Evolutionary conservation across 2,113 vertebrate genomes (phyloP).

Genomic region (Amphiprion percula): DNA sequence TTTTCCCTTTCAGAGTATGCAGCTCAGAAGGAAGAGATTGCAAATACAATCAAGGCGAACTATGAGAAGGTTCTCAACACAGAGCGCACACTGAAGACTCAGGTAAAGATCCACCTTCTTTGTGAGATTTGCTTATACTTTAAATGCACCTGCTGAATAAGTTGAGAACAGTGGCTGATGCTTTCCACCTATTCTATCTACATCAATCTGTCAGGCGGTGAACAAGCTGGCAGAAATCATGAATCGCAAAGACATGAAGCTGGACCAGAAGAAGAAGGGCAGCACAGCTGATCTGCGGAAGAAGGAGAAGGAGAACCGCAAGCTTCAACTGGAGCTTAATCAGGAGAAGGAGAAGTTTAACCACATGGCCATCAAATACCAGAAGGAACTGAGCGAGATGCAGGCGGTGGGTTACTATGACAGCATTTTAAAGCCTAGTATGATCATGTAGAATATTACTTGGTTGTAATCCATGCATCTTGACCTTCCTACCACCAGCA

Average conservation of each 20-base stretch:
- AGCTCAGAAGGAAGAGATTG: conserved; percentile 89
- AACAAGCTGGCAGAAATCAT: conserved; percentile 99
- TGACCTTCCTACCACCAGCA: conserved; percentile 83
- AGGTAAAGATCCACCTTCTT: conserved; percentile 82
- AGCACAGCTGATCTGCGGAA: conserved; percentile 96
- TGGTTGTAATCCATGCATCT: not conserved
- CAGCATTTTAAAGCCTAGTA: not conserved
- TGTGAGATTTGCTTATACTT: not conserved
- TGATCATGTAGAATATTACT: not conserved
- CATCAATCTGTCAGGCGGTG: conserved; percentile 87
- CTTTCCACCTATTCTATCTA: not conserved
- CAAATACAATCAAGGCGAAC: conserved; percentile 86
- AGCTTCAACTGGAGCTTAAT: conserved; percentile 96
- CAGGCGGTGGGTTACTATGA: conserved; percentile 88
- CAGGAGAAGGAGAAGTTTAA: conserved; percentile 99
- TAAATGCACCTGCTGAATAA: not conserved
- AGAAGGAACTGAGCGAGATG: conserved; percentile 96
- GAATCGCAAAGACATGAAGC: conserved; percentile 99
- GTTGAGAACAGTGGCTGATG: not conserved
- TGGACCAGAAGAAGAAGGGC: conserved; percentile 95
- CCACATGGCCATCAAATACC: conserved; percentile 96
- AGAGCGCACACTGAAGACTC: conserved; percentile 96
- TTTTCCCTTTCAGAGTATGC: conserved; percentile 84
- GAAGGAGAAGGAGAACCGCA: conserved; percentile 99
- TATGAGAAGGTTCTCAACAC: conserved; percentile 93